Evolutionary conservation across 2,888 invertebrate genomes (phyloP).

Genomic region (Acleris literana): DNA sequence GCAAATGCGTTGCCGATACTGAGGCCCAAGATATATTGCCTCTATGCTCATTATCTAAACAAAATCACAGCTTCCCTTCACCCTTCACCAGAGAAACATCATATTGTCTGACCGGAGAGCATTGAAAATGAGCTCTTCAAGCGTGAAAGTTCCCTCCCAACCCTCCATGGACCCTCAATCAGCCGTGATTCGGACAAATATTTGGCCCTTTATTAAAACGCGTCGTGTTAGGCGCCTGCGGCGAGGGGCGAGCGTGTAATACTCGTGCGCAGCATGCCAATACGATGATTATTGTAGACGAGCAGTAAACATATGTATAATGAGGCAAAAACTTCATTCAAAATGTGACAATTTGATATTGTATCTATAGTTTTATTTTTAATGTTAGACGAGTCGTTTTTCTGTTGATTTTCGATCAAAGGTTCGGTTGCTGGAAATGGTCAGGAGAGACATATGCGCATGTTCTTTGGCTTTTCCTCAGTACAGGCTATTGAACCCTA

Average conservation of each 20-base stretch:
- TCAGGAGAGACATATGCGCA: no score
- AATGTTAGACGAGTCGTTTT: no score
- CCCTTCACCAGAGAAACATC: background rate
- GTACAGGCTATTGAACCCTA: no score
- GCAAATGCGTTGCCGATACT: no score
- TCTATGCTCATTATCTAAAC: background rate
- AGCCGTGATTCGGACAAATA: slow-evolving; percentile 8
- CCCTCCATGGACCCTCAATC: slow-evolving; percentile 1
- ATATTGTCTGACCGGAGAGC: background rate
- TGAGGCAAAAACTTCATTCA: no score
- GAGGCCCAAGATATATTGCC: no score
- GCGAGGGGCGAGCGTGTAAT: background rate
- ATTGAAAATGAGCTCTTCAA: background rate
- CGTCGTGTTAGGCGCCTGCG: slow-evolving; percentile 4
- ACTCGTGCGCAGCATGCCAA: background rate
- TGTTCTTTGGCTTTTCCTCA: no score
- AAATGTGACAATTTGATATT: no score
- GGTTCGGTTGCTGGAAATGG: no score
- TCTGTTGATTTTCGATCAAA: no score
- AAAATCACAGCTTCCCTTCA: background rate
- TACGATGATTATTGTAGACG: background rate
- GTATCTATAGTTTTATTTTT: no score
- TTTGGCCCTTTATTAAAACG: slow-evolving; percentile 13
- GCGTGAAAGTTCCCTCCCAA: slow-evolving; percentile 7
- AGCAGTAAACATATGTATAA: no score